These are phyloP conservation scores for Hormaphis cornu DNA, from an alignment of 1,140 invertebrate genomes.

Conservation along the genomic window DNA sequence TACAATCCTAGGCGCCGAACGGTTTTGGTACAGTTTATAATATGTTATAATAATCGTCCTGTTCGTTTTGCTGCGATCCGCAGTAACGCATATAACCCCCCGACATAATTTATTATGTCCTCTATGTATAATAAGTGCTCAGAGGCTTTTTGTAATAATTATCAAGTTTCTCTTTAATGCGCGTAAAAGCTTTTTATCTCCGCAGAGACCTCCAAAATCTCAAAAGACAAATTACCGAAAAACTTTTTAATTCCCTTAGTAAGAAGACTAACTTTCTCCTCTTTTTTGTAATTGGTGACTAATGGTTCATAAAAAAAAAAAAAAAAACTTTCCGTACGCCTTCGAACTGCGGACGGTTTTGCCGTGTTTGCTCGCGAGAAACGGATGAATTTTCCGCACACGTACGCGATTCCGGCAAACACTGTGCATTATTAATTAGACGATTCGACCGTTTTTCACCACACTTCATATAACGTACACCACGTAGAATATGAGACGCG, in stretches of 20 bases:
- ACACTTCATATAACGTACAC: too few relatives aligned
- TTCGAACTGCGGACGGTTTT: background rate
- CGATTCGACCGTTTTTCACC: too few relatives aligned
- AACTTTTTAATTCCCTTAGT: slow-evolving; percentile 25
- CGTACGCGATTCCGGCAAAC: too few relatives aligned
- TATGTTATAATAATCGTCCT: too few relatives aligned
- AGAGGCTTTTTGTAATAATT: slow-evolving; percentile 7
- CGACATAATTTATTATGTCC: background rate
- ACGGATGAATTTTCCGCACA: too few relatives aligned
- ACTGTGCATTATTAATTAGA: too few relatives aligned
- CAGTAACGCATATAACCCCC: background rate
- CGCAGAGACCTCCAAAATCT: slow-evolving; percentile 11
- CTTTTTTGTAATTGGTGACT: slow-evolving; percentile 18
- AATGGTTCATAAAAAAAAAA: slow-evolving; percentile 13
- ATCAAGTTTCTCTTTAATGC: slow-evolving; percentile 31
- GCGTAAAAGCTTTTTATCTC: slow-evolving; percentile 21
- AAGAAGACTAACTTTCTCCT: too few relatives aligned
- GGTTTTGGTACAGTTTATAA: too few relatives aligned
- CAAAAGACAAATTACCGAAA: slow-evolving; percentile 27
- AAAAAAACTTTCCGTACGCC: background rate
- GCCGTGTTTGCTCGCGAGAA: too few relatives aligned
- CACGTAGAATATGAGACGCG: too few relatives aligned
- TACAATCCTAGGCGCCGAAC: too few relatives aligned
- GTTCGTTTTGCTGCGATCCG: too few relatives aligned
- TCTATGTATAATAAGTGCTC: background rate